Conservation (phyloP, 2,797 vertebrate species). For the Podarcis lilfordi region DNA sequence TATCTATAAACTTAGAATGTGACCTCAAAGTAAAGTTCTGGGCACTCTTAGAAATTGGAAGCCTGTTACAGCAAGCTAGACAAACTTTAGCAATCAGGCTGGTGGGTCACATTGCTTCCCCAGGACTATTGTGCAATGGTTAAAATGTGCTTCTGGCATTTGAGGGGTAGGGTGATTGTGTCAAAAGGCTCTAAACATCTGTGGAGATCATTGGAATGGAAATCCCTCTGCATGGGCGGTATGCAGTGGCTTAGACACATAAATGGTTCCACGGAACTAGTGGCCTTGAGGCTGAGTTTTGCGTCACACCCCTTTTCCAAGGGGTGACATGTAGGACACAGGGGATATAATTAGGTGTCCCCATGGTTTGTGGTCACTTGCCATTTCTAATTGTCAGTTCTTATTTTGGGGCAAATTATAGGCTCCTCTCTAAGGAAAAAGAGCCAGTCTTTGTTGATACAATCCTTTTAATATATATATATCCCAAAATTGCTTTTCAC, state of each 20-base stretch:
- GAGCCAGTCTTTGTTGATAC: background rate
- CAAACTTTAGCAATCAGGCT: background rate
- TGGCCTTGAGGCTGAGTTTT: conserved; percentile 24
- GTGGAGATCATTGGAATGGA: background rate
- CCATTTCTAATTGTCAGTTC: conserved; percentile 46
- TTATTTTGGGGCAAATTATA: conserved; percentile 39
- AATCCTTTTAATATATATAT: conserved; percentile 35
- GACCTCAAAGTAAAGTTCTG: background rate
- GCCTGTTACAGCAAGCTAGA: background rate
- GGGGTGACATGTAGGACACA: conserved; percentile 39
- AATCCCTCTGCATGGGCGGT: background rate
- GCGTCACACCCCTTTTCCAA: conserved; percentile 21
- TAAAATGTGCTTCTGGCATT: conserved; percentile 1
- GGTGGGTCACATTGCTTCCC: background rate
- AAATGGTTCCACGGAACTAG: conserved; percentile 13
- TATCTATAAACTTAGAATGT: background rate
- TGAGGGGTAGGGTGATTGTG: background rate
- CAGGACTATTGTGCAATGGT: background rate
- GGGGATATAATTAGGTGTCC: conserved; percentile 43
- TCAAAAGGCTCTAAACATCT: background rate
- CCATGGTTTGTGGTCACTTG: conserved; percentile 38
- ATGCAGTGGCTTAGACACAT: conserved; percentile 13
- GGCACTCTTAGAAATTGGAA: background rate
- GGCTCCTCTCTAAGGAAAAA: conserved; percentile 14
- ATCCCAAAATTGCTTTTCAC: conserved; percentile 18